Base-by-base conservation (phyloP, 2,113 vertebrate species). In the Pseudorhombus dupliciocellatus region DNA sequence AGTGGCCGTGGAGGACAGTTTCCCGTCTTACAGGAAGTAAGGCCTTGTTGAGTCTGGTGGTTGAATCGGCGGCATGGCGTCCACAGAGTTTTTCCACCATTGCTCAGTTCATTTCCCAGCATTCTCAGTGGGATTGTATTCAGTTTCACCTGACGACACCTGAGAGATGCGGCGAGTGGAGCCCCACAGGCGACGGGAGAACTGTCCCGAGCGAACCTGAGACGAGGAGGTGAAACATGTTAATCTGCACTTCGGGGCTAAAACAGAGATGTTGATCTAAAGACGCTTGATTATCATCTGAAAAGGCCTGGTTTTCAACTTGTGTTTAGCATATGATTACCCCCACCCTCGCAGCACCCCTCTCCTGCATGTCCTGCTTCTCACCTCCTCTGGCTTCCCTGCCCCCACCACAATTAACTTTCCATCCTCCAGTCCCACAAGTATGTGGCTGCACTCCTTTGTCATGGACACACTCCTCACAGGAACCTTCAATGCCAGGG, bases 391-490 rank as follows among this genome's bases (percentile, higher is more conserved):
- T 0, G 97, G 97, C 86, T 97, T 96, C 62, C 97, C 97, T 0
- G 97, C 95, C 26, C 97, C 96, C 85, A 99, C 97, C 80, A 99
- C 96, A 0, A 99, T 99, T 34, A 99, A 92, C 75, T 99, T 99
- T 15, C 98, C 98, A 0, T 99, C 96, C 73, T 96, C 96, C 68
- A 98, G 87, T 18, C 97, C 97, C 87, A 98, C 96, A 12, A 99
- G 89, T 82, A 98, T 95, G 86, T 99, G 98, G 88, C 96, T 99
- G 89, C 76, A 93, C 91, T 98, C 97, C 88, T 98, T 99, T 68
- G 97, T 99, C 87, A 98, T 92, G 0, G 96, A 95, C 74, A 98
- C 94, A 42, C 97, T 95, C 87, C 93, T 93, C 66, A 99, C 90
- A 0, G 97, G 94, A 64, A 98, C 94, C 86, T 94, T 94, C 95